A percentile compares a stretch with the other conserved stretches of the same genome.
Evolutionary conservation across 2,888 invertebrate species (phyloP).

Genomic region (Harpagoxenus sublaevis): DNA sequence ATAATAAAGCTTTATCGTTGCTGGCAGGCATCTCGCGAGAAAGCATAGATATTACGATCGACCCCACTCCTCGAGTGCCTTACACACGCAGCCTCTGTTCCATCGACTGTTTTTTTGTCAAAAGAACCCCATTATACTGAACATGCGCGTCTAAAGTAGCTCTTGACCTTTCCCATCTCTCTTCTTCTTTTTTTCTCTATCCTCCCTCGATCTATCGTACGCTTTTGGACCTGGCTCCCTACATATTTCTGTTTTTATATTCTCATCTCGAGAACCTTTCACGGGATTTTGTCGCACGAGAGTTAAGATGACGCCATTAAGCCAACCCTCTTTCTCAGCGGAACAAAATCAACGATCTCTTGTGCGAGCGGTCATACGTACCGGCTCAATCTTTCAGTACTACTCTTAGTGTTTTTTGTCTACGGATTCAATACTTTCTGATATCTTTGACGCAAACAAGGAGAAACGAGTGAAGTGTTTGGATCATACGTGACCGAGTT

Average conservation of each 20-base stretch:
- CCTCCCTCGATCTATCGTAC: constrained; percentile 39
- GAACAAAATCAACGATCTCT: constrained; percentile 51
- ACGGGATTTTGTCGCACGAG: constrained; percentile 52
- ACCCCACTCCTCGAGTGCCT: too few relatives aligned
- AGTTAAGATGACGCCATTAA: constrained; percentile 60
- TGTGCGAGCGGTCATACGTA: neutral
- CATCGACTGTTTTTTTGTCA: constrained; percentile 50
- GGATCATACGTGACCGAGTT: constrained; percentile 51
- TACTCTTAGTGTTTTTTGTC: constrained; percentile 9
- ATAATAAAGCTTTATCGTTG: too few relatives aligned
- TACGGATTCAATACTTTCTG: constrained; percentile 28
- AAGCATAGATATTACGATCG: too few relatives aligned
- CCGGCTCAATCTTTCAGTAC: constrained; percentile 2
- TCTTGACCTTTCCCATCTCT: constrained; percentile 63
- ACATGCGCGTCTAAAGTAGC: constrained; percentile 63
- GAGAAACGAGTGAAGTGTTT: constrained; percentile 23
- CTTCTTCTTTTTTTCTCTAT: constrained; percentile 3
- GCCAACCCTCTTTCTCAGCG: constrained; percentile 28
- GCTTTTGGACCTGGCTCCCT: constrained; percentile 10
- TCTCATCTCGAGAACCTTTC: constrained; percentile 51
- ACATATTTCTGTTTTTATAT: constrained; percentile 49
- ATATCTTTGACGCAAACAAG: constrained; percentile 41
- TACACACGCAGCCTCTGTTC: constrained; percentile 56
- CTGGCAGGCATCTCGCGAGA: too few relatives aligned
- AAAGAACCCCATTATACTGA: constrained; percentile 59